Conservation (phyloP, 1,140 invertebrate species). For the Pomacea maculata region DNA sequence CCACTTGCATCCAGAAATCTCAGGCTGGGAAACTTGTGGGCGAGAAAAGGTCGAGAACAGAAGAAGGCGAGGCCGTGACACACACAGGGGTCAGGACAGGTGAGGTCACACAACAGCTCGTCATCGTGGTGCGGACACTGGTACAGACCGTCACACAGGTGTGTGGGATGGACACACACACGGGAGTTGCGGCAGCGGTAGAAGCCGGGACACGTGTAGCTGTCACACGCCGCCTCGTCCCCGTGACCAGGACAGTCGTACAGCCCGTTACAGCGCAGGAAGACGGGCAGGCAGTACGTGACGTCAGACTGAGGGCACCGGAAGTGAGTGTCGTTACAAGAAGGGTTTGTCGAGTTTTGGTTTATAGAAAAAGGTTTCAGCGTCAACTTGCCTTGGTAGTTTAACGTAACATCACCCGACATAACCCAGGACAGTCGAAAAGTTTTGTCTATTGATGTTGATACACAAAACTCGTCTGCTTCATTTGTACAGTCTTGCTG, state of each 20-base stretch:
- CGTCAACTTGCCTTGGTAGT: not conserved
- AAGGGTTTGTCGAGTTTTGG: not conserved
- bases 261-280: slow-evolving; percentile 7
- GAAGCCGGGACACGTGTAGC: not conserved
- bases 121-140: slow-evolving; percentile 24
- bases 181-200: slow-evolving; percentile 17
- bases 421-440: not conserved
- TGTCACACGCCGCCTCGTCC: slow-evolving; percentile 12
- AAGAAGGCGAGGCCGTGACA: slow-evolving; percentile 11
- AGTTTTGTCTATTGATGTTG: not conserved
- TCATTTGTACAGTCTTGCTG: not conserved
- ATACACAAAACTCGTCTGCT: not conserved
- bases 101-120: slow-evolving; percentile 21
- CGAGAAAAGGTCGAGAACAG: not conserved
- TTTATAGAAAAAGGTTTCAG: not conserved
- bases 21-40: not conserved
- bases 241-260: slow-evolving; percentile 8
- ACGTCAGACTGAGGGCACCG: not conserved
- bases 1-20: not conserved
- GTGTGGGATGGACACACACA: slow-evolving; percentile 11
- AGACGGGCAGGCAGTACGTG: not conserved
- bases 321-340: slow-evolving; percentile 3
- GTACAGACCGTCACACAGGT: slow-evolving; percentile 19
- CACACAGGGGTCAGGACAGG: slow-evolving; percentile 15
- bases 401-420: not conserved